phyloP scores from a whole-genome alignment of 2,113 vertebrate species.

The Saccopteryx bilineata region DNA sequence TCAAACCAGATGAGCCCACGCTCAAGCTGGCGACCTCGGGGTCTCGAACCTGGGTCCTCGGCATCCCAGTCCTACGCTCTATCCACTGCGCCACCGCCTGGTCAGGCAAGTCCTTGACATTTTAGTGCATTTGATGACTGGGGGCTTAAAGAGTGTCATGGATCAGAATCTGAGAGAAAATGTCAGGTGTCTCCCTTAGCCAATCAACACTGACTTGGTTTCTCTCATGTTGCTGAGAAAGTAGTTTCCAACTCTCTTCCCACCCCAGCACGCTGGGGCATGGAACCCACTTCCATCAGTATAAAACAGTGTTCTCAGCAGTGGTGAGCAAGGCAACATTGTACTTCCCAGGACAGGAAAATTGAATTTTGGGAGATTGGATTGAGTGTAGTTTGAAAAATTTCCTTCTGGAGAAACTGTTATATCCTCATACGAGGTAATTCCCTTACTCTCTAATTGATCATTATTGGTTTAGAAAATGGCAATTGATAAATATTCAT shows the following conservation, averaged over 20 bases:
- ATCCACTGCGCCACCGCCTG: no score
- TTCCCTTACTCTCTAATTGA: not conserved
- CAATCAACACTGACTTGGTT: not conserved
- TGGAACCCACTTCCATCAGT: not conserved
- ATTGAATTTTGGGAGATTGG: not conserved
- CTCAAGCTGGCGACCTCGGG: no score
- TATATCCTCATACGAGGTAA: not conserved
- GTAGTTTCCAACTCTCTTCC: not conserved
- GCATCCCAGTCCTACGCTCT: no score
- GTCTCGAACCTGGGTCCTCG: no score
- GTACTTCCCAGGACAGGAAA: not conserved
- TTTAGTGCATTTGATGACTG: not conserved
- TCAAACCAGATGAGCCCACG: no score
- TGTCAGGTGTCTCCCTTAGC: not conserved
- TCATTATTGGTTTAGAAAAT: slow-evolving; percentile 39
- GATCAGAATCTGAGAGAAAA: slow-evolving; percentile 14
- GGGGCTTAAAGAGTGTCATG: not conserved
- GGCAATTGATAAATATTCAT: not conserved
- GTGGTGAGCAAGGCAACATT: not conserved
- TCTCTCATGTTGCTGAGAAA: not conserved
- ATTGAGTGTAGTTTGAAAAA: not conserved
- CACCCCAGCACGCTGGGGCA: not conserved
- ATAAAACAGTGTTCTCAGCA: not conserved
- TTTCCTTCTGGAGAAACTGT: not conserved
- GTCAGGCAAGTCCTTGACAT: not conserved